phyloP scores from a whole-genome alignment of 2,888 invertebrate genomes.

The Metellina segmentata region DNA sequence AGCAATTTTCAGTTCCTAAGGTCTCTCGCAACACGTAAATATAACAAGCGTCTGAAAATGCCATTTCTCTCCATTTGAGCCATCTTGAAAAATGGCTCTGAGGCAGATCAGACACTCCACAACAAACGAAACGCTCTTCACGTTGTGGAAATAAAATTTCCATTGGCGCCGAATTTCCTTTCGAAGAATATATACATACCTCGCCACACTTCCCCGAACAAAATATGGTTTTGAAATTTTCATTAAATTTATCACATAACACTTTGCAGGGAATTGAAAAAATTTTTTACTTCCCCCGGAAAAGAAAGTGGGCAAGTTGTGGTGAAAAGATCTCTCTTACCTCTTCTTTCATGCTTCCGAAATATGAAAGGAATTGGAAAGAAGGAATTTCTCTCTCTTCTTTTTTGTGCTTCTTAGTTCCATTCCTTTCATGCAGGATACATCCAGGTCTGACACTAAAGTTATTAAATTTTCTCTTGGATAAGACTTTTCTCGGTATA shows the following conservation, averaged over 20 bases:
- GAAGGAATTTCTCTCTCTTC: conserved; percentile 39
- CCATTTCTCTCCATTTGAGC: not conserved
- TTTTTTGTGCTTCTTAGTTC: not conserved
- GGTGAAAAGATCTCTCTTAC: conserved; percentile 40
- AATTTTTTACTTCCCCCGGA: not conserved
- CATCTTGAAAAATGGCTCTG: not conserved
- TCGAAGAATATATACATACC: not conserved
- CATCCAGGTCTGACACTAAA: conserved; percentile 67
- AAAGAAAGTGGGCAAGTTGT: conserved; percentile 30
- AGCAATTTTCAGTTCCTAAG: not conserved
- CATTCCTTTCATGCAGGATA: conserved; percentile 51
- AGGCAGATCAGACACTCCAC: not conserved
- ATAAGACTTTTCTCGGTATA: conserved; percentile 56
- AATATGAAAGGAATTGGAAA: conserved; percentile 57
- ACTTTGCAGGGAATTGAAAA: conserved; percentile 40
- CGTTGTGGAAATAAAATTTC: not conserved
- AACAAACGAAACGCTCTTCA: not conserved
- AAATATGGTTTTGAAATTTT: conserved; percentile 65
- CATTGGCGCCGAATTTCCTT: not conserved
- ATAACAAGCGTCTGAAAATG: not conserved
- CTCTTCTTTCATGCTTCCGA: conserved; percentile 26
- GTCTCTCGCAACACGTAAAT: not conserved
- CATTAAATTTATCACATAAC: conserved; percentile 68
- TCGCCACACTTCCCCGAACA: not conserved
- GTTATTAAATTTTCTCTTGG: conserved; percentile 63